Base-by-base conservation (phyloP, 2,113 vertebrate genomes). In the Helogale parvula region DNA sequence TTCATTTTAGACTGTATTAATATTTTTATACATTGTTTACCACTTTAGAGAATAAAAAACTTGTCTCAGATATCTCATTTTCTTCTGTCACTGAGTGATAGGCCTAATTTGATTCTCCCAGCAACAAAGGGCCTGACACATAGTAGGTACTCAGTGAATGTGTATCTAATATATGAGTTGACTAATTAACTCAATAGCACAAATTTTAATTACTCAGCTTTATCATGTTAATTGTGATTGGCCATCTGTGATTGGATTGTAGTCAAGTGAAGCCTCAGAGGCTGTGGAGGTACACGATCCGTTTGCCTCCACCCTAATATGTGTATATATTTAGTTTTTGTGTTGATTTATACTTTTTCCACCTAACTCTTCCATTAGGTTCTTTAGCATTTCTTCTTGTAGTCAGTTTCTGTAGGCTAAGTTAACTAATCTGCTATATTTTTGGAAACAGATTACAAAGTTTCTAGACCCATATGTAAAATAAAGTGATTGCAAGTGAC, bases 11-110 rank as follows among this genome's bases (percentile, higher is more conserved):
- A 77, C 10, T 35, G 29, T 79, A 50, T 21, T 88, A 88, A 60
- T 85, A 80, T 83, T 77, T 94, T 87, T 81, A 76, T 86, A 72
- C 8, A 57, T 63, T 90, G 25, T 31, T 89, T 54, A 54, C 33
- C 27, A 52, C 57, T 82, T 90, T 86, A 45, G 13, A 77, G 27
- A n/a, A 8, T 77, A 65, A 68, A 95, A 91, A 72, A 21, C 15
- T 88, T 74, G 45, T 86, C 45, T 41, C 27, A 90, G 41, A 35
- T 89, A 93, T 69, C 23, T 92, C 41, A 66, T 93, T 94, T 96
- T 84, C 60, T 88, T 50, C 79, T 89, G 5, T 47, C 65, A 81
- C 38, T 92, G 92, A 85, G 41, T 92, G 74, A 52, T 74, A 23
- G n/a, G 5, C 86, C 35, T 92, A 91, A 86, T 81, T 85, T 92